Evolutionary conservation across 2,113 vertebrate genomes (phyloP).

Genomic region (Polypterus senegalus): DNA sequence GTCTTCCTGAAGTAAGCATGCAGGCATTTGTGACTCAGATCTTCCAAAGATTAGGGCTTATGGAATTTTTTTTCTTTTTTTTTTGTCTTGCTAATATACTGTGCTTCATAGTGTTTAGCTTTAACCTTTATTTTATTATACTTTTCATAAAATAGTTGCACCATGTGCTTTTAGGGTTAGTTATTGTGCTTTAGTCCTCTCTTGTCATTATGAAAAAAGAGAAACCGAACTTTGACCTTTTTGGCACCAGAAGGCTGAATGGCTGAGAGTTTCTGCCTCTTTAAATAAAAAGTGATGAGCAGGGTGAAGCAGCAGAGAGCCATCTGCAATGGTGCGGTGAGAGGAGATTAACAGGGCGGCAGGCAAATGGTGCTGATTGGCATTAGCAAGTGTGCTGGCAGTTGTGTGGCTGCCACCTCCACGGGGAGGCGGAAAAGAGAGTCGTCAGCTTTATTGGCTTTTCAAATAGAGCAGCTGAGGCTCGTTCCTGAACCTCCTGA

Average conservation of each 20-base stretch:
- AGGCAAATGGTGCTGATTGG: conserved; percentile 65
- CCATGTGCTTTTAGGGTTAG: too few species aligned
- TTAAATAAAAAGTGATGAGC: conserved; percentile 36
- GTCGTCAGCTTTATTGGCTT: conserved; percentile 50
- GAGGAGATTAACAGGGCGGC: conserved; percentile 51
- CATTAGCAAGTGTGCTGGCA: conserved; percentile 69
- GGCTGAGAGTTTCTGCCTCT: conserved; percentile 23
- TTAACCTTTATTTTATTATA: too few species aligned
- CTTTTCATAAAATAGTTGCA: too few species aligned
- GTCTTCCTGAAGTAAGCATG: background rate
- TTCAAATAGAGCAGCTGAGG: conserved; percentile 41
- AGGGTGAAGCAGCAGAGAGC: conserved; percentile 27
- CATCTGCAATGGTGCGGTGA: conserved; percentile 16
- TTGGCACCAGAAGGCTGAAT: background rate
- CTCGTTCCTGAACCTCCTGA: conserved; percentile 17
- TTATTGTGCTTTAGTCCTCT: too few species aligned
- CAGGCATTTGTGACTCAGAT: background rate
- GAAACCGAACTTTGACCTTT: conserved; percentile 15
- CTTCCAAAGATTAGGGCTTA: background rate
- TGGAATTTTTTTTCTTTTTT: too few species aligned
- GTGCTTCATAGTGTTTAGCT: too few species aligned
- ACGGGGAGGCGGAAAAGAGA: conserved; percentile 30
- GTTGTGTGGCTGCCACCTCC: conserved; percentile 27
- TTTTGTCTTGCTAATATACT: too few species aligned
- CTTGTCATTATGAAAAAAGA: background rate